phyloP scores from a whole-genome alignment of 1,140 invertebrate genomes.

The Nomia melanderi region DNA sequence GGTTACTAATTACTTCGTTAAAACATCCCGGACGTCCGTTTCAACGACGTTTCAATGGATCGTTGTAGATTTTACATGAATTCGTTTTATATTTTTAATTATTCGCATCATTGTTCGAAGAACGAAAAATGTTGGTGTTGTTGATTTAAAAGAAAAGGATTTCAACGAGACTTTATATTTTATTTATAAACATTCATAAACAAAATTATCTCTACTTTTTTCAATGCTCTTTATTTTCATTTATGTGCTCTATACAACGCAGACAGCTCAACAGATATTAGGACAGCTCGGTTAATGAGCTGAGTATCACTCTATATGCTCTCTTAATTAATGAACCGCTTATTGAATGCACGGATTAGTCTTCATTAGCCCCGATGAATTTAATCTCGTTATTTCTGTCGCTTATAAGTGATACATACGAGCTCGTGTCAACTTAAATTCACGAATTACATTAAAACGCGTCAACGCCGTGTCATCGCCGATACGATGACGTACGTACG shows the following conservation, averaged over 20 bases:
- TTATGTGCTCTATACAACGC: background rate
- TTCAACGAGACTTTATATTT: too few species aligned
- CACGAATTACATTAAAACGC: conserved; percentile 7
- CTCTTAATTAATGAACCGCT: conserved; percentile 15
- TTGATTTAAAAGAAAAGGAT: too few species aligned
- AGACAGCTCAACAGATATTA: too few species aligned
- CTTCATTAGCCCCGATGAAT: conserved; percentile 16
- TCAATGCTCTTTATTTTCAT: background rate
- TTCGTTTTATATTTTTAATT: too few species aligned
- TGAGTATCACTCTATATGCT: background rate
- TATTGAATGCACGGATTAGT: conserved; percentile 4
- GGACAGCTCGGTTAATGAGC: background rate
- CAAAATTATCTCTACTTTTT: background rate
- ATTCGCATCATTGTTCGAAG: too few species aligned
- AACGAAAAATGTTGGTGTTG: too few species aligned
- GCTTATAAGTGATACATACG: conserved; percentile 11
- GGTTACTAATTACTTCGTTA: background rate
- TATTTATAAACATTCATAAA: too few species aligned
- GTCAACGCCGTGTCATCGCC: background rate
- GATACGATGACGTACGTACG: background rate
- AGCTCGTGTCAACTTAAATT: background rate
- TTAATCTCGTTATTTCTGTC: conserved; percentile 21
- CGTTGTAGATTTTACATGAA: background rate
- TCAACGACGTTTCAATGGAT: background rate
- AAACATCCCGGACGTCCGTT: background rate